phyloP scores from a whole-genome alignment of 2,113 vertebrate species.

The Cyanoderma ruficeps region DNA sequence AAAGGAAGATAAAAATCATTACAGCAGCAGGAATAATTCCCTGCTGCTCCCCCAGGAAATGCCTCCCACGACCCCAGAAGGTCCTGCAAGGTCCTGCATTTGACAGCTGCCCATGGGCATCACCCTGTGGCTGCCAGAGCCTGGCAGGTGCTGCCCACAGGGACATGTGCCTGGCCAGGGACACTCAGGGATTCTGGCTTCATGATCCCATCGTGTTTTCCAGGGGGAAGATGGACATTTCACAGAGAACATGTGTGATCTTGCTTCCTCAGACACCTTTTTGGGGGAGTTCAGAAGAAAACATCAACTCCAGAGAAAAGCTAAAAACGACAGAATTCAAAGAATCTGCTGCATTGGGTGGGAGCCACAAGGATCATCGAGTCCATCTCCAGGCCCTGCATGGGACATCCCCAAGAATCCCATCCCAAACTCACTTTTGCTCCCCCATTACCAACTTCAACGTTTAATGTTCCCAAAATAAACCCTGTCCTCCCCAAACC shows the following conservation, averaged over 20 bases:
- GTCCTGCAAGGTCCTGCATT: not conserved
- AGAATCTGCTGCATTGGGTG: not conserved
- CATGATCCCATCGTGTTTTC: rapidly evolving
- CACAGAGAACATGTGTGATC: not conserved
- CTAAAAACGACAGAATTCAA: not conserved
- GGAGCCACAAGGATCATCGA: not conserved
- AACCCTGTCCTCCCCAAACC: not conserved
- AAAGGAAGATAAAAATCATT: not conserved
- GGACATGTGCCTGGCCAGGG: not conserved
- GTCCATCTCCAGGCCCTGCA: not conserved
- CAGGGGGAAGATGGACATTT: not conserved
- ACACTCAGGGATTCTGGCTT: not conserved
- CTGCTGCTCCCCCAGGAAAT: not conserved
- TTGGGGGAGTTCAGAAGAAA: not conserved
- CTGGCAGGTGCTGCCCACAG: rapidly evolving
- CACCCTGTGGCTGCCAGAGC: not conserved
- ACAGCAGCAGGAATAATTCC: not conserved
- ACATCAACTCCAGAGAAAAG: not conserved
- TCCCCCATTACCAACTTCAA: not conserved
- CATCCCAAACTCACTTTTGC: not conserved
- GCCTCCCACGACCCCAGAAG: not conserved
- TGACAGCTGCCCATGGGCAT: not conserved
- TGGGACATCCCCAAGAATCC: not conserved
- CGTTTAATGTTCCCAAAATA: not conserved
- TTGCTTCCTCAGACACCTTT: not conserved